Percentiles rank a stretch among this genome's conserved stretches.
Conservation (phyloP, 1,140 invertebrate species). For the Drosophila erecta region DNA sequence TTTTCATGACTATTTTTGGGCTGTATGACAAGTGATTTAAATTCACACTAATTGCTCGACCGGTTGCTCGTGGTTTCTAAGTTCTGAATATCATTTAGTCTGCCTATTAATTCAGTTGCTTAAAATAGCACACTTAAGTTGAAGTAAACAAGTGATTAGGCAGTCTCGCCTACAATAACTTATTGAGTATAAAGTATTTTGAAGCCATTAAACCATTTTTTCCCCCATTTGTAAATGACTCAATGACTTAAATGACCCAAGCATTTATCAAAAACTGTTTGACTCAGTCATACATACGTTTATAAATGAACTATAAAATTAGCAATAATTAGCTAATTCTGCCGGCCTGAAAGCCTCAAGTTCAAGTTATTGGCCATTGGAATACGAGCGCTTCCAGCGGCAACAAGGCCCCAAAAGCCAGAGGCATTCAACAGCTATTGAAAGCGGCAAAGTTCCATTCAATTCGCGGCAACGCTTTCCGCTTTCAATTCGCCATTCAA, state of each 20-base stretch:
- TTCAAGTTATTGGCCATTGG: constrained; percentile 56
- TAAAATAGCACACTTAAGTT: constrained; percentile 3
- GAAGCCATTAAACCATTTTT: no score
- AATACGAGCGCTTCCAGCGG: constrained; percentile 25
- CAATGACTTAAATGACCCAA: no score
- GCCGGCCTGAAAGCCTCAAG: constrained; percentile 17
- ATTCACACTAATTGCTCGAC: constrained; percentile 27
- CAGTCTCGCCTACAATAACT: no score
- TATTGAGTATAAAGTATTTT: no score
- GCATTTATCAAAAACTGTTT: no score
- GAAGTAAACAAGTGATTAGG: constrained; percentile 14
- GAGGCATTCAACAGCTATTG: constrained; percentile 72
- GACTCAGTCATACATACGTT: background rate
- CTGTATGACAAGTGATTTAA: constrained; percentile 33
- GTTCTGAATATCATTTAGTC: constrained; percentile 2
- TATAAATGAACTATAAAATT: no score
- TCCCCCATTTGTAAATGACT: no score
- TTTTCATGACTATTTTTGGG: constrained; percentile 26
- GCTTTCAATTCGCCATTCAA: constrained; percentile 66
- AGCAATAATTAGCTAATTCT: background rate
- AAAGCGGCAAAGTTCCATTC: constrained; percentile 45
- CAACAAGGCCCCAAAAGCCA: background rate
- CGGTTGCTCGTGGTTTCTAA: background rate
- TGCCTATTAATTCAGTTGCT: background rate
- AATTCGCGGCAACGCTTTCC: constrained; percentile 41